Evolutionary conservation across 2,888 invertebrate species (phyloP).

Genomic region (Cerceris ruficornis): DNA sequence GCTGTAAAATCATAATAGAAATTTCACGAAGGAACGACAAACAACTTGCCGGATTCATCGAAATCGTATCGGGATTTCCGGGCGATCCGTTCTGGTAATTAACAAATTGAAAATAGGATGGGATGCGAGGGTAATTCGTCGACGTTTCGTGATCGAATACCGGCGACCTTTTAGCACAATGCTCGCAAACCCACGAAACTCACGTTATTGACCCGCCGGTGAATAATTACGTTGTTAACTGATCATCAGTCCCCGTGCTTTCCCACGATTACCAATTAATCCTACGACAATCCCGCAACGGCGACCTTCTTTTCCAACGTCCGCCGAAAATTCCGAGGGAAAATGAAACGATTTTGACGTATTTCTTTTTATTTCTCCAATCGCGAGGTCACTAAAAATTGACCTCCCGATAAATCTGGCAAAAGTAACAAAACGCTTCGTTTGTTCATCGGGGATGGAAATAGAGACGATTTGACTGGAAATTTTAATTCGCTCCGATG

Average conservation of each 20-base stretch:
- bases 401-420: too few relatives aligned
- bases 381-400: too few relatives aligned
- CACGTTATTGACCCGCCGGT: conserved; percentile 62
- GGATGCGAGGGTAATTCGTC: conserved; percentile 31
- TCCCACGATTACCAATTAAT: conserved; percentile 60
- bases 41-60: background rate
- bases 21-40: background rate
- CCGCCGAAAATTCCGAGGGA: background rate
- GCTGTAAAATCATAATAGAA: background rate
- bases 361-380: background rate
- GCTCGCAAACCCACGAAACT: conserved; percentile 32
- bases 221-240: conserved; percentile 69
- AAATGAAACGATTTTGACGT: background rate
- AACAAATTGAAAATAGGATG: conserved; percentile 46
- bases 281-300: conserved; percentile 14
- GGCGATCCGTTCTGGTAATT: conserved; percentile 23
- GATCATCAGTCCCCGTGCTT: conserved; percentile 54
- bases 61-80: conserved; percentile 1
- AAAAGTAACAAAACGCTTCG: too few relatives aligned
- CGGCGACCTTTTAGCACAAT: conserved; percentile 27
- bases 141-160: conserved; percentile 36
- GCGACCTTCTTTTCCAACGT: conserved; percentile 8
- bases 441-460: too few relatives aligned
- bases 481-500: too few relatives aligned
- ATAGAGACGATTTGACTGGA: too few relatives aligned